A percentile compares a stretch with the other conserved stretches of the same genome.
These are phyloP conservation scores for Agrilus mali DNA, from an alignment of 2,888 invertebrate species.

Conservation along the genomic window DNA sequence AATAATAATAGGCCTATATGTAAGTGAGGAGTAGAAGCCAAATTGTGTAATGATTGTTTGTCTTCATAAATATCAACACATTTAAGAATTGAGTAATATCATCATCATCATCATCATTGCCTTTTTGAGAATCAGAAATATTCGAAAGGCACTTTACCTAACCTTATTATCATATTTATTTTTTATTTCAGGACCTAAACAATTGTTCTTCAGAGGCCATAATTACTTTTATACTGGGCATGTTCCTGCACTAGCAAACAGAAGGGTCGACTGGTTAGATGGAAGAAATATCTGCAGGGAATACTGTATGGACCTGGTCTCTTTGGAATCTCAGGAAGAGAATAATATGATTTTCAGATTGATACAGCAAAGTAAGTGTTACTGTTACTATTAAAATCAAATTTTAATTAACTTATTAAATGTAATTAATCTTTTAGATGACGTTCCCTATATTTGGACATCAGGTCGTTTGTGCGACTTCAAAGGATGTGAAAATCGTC, in stretches of 20 bases:
- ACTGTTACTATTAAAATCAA: too few species aligned
- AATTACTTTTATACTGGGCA: slow-evolving; percentile 82
- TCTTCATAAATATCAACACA: too few species aligned
- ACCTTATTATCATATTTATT: slow-evolving; percentile 1
- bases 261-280: slow-evolving; percentile 82
- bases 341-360: slow-evolving; percentile 81
- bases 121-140: background rate
- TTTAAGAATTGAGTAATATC: background rate
- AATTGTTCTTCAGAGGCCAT: slow-evolving; percentile 76
- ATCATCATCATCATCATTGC: too few species aligned
- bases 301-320: slow-evolving; percentile 88
- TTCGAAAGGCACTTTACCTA: background rate
- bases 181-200: slow-evolving; percentile 65
- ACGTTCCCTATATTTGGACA: slow-evolving; percentile 89
- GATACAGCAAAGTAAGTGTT: slow-evolving; percentile 65
- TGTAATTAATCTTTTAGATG: slow-evolving; percentile 40
- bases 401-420: too few species aligned
- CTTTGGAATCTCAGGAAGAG: slow-evolving; percentile 80
- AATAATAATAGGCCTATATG: too few species aligned
- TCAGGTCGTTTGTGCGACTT: slow-evolving; percentile 86
- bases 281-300: slow-evolving; percentile 84
- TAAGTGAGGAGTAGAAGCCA: too few species aligned
- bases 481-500: slow-evolving; percentile 79
- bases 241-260: slow-evolving; percentile 62
- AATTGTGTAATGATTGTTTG: too few species aligned